Evolutionary conservation across 1,140 invertebrate genomes (phyloP), one percentile per base, ranked within the genome.

Genomic region (Watersipora subatra): DNA sequence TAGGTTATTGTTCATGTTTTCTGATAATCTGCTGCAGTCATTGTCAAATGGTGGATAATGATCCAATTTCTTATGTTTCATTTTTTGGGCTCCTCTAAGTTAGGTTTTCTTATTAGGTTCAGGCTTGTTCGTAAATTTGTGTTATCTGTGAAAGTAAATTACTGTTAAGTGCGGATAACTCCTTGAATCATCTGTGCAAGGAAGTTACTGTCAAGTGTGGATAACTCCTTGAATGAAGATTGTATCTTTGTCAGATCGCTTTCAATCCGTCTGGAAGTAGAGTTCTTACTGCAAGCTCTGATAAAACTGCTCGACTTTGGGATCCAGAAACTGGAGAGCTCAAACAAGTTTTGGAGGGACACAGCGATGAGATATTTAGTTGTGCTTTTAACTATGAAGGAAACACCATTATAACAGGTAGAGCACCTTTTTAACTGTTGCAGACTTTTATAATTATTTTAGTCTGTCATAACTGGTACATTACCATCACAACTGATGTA

Each of bases 321-420:
- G 85, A 88, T 64, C 77, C 85, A 0, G 83, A 85, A 46, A 85
- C 84, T 0, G 88, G 88, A 0, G 80, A 84, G 34, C 88, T 87
- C 70, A 81, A 85, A 66, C 80, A 81, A 78, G 83, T 87, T 12
- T 77, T 90, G 0, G 82, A 84, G 2, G 87, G 87, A 0, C 89
- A 90, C 70, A 84, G 84, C 27, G 87, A 88, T 22, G 88, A 90
- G 72, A 87, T 91, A 27, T 90, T 90, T 73, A 88, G 86, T 1
- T 89, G 87, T 71, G 86, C 86, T 1, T 90, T 87, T 74, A 89
- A 86, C 20, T 89, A 90, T 73, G 81, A 85, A 1, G 88, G 88
- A 0, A 87, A 89, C 71, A 86, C 85, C 1, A 85, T 90, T 65
- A 81, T 90, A 58, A 90, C 88, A 29, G 88, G 80, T 79, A 68